These are phyloP conservation scores for Ornithorhynchus anatinus DNA, from an alignment of 2,113 vertebrate genomes.

Conservation along the genomic window DNA sequence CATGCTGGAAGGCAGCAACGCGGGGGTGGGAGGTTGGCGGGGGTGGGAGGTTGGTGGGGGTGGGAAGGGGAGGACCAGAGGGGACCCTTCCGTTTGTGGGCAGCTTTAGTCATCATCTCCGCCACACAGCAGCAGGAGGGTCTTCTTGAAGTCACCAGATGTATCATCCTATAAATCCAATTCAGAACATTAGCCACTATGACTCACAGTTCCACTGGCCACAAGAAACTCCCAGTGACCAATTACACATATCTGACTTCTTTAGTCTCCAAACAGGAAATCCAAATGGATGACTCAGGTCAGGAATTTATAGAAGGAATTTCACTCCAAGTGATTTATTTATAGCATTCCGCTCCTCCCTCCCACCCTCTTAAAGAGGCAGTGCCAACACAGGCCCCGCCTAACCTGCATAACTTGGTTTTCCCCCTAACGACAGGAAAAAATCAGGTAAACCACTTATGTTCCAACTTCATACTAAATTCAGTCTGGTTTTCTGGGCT, in stretches of 20 bases:
- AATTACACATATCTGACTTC: neutral
- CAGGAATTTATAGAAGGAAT: neutral
- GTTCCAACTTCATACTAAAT: too few species aligned
- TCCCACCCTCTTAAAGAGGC: neutral
- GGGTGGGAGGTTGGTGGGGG: neutral
- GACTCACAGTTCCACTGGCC: conserved; percentile 45
- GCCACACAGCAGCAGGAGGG: conserved; percentile 87
- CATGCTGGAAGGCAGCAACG: conserved; percentile 23
- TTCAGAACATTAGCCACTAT: neutral
- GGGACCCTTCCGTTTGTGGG: neutral
- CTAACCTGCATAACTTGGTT: neutral
- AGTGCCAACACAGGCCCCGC: neutral
- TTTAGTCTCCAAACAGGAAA: conserved; percentile 31
- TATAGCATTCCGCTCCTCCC: neutral
- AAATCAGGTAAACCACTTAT: too few species aligned
- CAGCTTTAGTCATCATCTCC: conserved; percentile 82
- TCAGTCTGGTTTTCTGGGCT: too few species aligned
- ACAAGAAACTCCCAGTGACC: neutral
- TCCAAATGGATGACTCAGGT: conserved; percentile 5
- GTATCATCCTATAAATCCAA: conserved; percentile 84
- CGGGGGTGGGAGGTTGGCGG: neutral
- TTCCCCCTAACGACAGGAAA: neutral
- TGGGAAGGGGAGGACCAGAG: conserved; percentile 16
- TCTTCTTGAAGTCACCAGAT: conserved; percentile 89
- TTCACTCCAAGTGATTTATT: neutral